These are phyloP conservation scores for Shargacucullia verbasci DNA, from an alignment of 2,888 invertebrate genomes.

Conservation along the genomic window DNA sequence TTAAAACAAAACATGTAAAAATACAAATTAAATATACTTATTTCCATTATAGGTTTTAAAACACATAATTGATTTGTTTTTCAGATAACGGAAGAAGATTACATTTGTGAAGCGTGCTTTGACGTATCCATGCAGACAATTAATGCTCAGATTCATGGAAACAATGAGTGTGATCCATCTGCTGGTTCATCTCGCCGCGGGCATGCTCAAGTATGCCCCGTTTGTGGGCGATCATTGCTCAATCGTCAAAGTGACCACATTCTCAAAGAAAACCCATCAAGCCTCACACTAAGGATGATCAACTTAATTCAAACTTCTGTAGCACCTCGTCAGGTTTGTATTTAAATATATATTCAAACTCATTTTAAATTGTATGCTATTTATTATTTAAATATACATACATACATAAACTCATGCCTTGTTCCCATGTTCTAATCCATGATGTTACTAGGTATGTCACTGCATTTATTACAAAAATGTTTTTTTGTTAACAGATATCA, in stretches of 20 bases:
- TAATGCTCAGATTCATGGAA: constrained; percentile 24
- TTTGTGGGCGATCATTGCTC: constrained; percentile 19
- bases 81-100: constrained; percentile 19
- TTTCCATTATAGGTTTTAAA: constrained; percentile 1
- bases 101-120: constrained; percentile 17
- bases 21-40: constrained; percentile 3
- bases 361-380: neutral
- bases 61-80: constrained; percentile 10
- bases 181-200: constrained; percentile 22
- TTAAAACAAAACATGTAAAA: neutral
- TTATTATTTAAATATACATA: neutral
- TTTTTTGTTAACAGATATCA: constrained; percentile 23
- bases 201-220: constrained; percentile 22
- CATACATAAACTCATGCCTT: too few species aligned
- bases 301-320: constrained; percentile 13
- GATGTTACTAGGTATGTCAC: neutral
- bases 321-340: constrained; percentile 21
- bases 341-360: constrained; percentile 14
- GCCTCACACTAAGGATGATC: constrained; percentile 13
- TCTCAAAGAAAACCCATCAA: constrained; percentile 12
- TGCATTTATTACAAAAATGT: constrained; percentile 12
- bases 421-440: constrained; percentile 2
- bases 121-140: constrained; percentile 20
- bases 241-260: constrained; percentile 18
- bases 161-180: constrained; percentile 24